Evolutionary conservation across 2,113 vertebrate genomes (phyloP), one percentile per base, ranked within the genome.

Genomic region (Osmerus eperlanus): DNA sequence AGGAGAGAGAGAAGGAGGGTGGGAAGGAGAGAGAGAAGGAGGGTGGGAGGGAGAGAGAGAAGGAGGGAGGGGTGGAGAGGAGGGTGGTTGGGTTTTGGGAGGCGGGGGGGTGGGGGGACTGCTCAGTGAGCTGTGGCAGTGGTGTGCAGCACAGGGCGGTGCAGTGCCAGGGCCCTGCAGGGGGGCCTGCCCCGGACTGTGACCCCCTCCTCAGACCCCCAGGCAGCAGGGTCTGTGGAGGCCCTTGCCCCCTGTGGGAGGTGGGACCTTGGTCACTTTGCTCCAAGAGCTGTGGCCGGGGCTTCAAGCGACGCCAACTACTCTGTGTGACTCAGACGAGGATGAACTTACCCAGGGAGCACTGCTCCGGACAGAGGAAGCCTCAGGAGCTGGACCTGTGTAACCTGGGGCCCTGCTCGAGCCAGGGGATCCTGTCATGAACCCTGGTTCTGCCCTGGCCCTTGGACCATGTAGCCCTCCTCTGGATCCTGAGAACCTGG

Each of bases 371-470:
- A 58, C 90, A 88, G 66, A 94, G 92, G 84, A 99, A 99, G 86
- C 97, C 97, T 1, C 97, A 99, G 89, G 97, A 99, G 82, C 85
- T 99, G 86, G 97, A 99, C 90, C 95, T 99, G 73, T 99, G 97
- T 83, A 87, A 86, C 69, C 81, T 95, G 82, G 90, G 90, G 78
- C 91, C 92, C 0, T 99, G 96, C 86, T 98, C 96, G 70, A 78
- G 21, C 41, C 41, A 9, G 7, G 41, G 41, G 0, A 47, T 47
- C 41, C 41, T 36, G 32, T 36, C 32, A 36, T 36, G 32, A 36
- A 36, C 32, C 32, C 32, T 36, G 32, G 32, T 36, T 36, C 32
- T 47, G 41, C 41, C 41, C 41, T 12, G 7, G 41, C 41, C 41
- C 41, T 47, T 47, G 7, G 41, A 47, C 41, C 41, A 47, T 47